phyloP scores from a whole-genome alignment of 35 echinoderm and acorn worm genomes.

The Anneissia japonica region DNA sequence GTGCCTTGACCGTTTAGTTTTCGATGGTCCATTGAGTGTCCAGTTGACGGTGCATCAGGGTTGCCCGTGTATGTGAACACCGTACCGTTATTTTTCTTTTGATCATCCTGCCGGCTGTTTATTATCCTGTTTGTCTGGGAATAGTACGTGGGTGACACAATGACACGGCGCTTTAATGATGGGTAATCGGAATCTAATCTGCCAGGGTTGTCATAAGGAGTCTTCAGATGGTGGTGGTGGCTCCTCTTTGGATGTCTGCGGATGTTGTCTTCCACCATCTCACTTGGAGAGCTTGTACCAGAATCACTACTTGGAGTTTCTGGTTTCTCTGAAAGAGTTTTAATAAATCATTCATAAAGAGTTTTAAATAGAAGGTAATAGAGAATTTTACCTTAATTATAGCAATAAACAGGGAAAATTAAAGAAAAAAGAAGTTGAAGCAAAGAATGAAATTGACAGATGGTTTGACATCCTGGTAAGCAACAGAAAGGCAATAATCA shows the following conservation, averaged over 20 bases:
- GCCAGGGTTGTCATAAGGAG: neutral
- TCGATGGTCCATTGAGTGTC: neutral
- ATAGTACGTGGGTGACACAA: neutral
- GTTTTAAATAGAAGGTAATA: no score
- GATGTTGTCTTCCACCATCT: slow-evolving; percentile 40
- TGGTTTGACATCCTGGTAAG: no score
- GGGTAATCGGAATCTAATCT: neutral
- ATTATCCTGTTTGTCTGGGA: neutral
- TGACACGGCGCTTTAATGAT: neutral
- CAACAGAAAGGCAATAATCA: no score
- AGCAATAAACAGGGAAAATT: no score
- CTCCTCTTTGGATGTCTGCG: neutral
- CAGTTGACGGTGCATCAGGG: no score
- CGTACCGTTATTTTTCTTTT: neutral
- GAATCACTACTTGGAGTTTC: slow-evolving; percentile 61
- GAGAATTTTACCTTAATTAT: no score
- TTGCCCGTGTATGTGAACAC: neutral
- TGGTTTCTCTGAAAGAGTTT: neutral
- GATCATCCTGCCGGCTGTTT: neutral
- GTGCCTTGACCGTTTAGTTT: neutral
- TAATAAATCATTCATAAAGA: no score
- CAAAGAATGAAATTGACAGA: no score
- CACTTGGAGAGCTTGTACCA: slow-evolving; percentile 58
- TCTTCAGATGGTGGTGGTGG: neutral
- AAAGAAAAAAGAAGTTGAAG: no score